Evolutionary conservation across 2,888 invertebrate genomes (phyloP).

Genomic region (Halictus quadricinctus): DNA sequence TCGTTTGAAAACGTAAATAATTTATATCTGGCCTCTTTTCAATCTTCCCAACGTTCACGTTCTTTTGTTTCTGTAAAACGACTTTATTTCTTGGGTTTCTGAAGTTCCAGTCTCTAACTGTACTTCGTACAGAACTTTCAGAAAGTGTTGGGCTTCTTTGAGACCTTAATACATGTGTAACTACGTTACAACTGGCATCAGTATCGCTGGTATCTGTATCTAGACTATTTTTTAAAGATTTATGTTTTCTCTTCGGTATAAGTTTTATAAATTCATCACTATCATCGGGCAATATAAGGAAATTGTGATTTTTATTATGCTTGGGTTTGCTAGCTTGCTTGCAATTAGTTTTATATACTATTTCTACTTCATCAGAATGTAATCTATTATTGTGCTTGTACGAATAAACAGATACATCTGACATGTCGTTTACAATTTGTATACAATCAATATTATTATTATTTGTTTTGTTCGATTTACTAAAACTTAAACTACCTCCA

Average conservation of each 20-base stretch:
- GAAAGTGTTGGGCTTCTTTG: not conserved
- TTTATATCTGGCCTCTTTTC: not conserved
- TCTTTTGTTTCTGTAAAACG: not conserved
- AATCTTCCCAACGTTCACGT: not conserved
- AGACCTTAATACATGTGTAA: not conserved
- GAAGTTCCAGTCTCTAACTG: not conserved
- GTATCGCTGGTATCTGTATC: not conserved
- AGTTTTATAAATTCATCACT: constrained; percentile 31
- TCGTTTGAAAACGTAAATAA: constrained; percentile 38
- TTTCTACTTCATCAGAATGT: not conserved
- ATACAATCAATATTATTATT: not conserved
- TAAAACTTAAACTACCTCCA: not conserved
- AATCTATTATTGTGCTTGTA: too few relatives aligned
- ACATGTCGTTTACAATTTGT: not conserved
- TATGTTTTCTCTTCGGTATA: not conserved
- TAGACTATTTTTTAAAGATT: not conserved
- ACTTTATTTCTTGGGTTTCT: not conserved
- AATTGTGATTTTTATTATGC: not conserved
- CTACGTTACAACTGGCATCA: not conserved
- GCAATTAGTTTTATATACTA: not conserved
- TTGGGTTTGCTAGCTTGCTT: not conserved
- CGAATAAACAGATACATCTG: not conserved
- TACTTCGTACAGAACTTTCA: not conserved
- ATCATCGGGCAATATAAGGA: constrained; percentile 36
- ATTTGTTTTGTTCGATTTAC: not conserved